Evolutionary conservation across 2,888 invertebrate species (phyloP).

Genomic region (Ophraella communa): DNA sequence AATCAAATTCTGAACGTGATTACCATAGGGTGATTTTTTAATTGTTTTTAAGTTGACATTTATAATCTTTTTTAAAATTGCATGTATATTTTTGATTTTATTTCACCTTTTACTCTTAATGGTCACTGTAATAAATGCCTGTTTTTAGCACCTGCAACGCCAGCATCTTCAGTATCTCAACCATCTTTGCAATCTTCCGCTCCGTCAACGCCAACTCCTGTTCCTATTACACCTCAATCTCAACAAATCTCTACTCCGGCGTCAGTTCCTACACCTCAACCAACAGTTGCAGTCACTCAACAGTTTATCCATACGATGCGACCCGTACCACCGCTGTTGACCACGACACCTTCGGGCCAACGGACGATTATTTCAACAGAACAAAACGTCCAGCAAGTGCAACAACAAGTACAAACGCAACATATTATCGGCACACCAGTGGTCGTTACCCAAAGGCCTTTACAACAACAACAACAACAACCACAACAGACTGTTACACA

Average conservation of each 20-base stretch:
- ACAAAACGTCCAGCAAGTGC: constrained; percentile 43
- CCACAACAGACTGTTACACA: constrained; percentile 60
- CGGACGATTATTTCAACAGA: constrained; percentile 49
- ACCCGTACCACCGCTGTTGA: constrained; percentile 55
- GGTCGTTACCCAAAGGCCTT: constrained; percentile 59
- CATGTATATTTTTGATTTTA: too few relatives aligned
- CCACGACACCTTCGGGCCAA: constrained; percentile 51
- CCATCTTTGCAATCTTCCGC: constrained; percentile 38
- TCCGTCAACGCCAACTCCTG: constrained; percentile 32
- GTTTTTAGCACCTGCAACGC: constrained; percentile 45
- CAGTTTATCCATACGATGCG: constrained; percentile 43
- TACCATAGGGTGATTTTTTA: too few relatives aligned
- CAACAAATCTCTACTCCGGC: constrained; percentile 33
- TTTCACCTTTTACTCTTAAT: too few relatives aligned
- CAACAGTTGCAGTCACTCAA: constrained; percentile 24
- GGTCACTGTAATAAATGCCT: too few relatives aligned
- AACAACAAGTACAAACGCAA: constrained; percentile 46
- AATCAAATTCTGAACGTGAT: too few relatives aligned
- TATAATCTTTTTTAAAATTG: too few relatives aligned
- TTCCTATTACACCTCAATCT: constrained; percentile 18
- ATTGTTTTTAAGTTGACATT: too few relatives aligned
- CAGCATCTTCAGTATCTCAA: constrained; percentile 54
- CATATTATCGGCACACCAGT: constrained; percentile 63
- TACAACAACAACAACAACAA: constrained; percentile 62
- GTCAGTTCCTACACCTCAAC: constrained; percentile 43